phyloP scores from a whole-genome alignment of 92 coral and sea anemone genomes.

The Nematostella vectensis region DNA sequence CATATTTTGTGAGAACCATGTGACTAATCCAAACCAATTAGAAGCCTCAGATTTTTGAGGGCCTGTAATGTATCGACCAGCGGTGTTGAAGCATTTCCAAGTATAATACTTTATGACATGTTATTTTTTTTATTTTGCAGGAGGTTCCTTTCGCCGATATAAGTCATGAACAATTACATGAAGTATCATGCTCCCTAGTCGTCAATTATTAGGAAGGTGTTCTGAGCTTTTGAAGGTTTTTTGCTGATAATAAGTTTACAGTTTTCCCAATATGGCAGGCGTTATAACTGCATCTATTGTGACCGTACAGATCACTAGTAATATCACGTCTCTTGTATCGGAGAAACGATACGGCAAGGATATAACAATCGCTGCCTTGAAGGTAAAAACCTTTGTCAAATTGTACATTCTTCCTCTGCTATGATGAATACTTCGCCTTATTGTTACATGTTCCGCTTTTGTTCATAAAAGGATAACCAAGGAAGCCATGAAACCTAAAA shows the following conservation, averaged over 20 bases:
- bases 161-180: too few relatives aligned
- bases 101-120: too few relatives aligned
- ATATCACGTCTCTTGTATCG: slow-evolving; percentile 77
- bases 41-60: slow-evolving; percentile 3
- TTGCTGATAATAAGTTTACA: not conserved
- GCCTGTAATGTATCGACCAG: slow-evolving; percentile 42
- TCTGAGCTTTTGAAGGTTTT: not conserved
- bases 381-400: slow-evolving; percentile 64
- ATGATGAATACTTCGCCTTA: too few relatives aligned
- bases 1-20: slow-evolving; percentile 76
- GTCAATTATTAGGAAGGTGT: too few relatives aligned
- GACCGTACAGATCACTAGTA: slow-evolving; percentile 72
- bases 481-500: not conserved
- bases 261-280: slow-evolving; percentile 30
- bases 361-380: slow-evolving; percentile 61
- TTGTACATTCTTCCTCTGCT: too few relatives aligned
- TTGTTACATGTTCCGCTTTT: too few relatives aligned
- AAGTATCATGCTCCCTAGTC: too few relatives aligned
- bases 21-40: slow-evolving; percentile 62
- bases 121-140: too few relatives aligned
- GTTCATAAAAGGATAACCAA: too few relatives aligned
- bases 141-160: too few relatives aligned
- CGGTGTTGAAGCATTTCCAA: slow-evolving; percentile 1
- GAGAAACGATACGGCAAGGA: slow-evolving; percentile 78
- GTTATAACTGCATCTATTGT: slow-evolving; percentile 55